phyloP scores from a whole-genome alignment of 2,888 invertebrate species.

The Andrena bicolor region DNA sequence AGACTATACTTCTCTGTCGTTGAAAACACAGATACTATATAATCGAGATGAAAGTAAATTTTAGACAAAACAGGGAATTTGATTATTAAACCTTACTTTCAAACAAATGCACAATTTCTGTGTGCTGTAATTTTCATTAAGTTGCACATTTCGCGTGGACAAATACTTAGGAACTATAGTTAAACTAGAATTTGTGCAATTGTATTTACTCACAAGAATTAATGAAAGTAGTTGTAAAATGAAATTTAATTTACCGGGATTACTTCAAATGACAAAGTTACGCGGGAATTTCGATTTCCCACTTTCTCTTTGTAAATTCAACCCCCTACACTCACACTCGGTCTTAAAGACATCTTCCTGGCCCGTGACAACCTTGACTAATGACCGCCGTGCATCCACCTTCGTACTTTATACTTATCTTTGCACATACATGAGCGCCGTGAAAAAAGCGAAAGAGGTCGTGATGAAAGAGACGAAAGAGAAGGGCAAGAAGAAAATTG shows the following conservation, averaged over 20 bases:
- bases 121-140: no score
- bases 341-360: constrained; percentile 65
- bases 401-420: constrained; percentile 73
- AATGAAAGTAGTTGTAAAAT: no score
- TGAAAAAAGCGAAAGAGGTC: constrained; percentile 15
- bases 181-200: background rate
- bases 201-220: background rate
- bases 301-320: constrained; percentile 30
- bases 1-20: no score
- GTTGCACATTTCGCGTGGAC: no score
- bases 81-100: no score
- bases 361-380: constrained; percentile 75
- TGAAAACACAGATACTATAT: no score
- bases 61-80: no score
- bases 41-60: no score
- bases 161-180: no score
- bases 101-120: no score
- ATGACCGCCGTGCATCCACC: constrained; percentile 78
- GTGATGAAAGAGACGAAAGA: constrained; percentile 31
- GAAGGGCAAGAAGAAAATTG: constrained; percentile 5
- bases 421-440: constrained; percentile 24
- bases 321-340: constrained; percentile 48
- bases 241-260: background rate
- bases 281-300: constrained; percentile 42
- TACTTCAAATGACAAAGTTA: constrained; percentile 20